Evolutionary conservation across 2,888 invertebrate genomes (phyloP).

Genomic region (Nemotelus pantherinus): DNA sequence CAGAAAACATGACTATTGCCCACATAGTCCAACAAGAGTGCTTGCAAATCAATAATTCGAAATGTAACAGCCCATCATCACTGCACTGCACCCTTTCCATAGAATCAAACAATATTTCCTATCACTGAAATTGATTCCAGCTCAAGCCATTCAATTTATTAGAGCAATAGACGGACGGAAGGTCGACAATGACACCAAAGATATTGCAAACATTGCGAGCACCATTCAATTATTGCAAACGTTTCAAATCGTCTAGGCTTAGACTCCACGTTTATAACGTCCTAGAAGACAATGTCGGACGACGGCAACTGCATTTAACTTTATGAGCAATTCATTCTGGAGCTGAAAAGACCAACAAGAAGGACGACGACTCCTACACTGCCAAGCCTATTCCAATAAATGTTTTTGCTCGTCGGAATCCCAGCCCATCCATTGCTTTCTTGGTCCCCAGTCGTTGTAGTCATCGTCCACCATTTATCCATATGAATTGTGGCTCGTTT

Average conservation of each 20-base stretch:
- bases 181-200: background rate
- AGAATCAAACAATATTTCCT: no score
- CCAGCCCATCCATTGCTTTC: background rate
- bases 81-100: no score
- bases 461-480: background rate
- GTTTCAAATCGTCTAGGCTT: background rate
- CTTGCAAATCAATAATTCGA: no score
- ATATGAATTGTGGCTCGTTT: slow-evolving; percentile 6
- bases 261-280: background rate
- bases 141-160: slow-evolving; percentile 20
- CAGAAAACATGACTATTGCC: no score
- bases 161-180: slow-evolving; percentile 4
- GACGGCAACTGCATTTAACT: slow-evolving; percentile 3
- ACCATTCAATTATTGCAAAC: slow-evolving; percentile 27
- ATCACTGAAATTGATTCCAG: slow-evolving; percentile 4
- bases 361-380: background rate
- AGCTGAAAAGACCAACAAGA: background rate
- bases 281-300: background rate
- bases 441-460: background rate
- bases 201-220: background rate
- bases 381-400: background rate
- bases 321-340: slow-evolving; percentile 10
- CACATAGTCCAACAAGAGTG: no score
- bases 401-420: slow-evolving; percentile 3
- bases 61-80: no score